phyloP scores from a whole-genome alignment of 2,888 invertebrate genomes.

The Didymodactylos carnosus region DNA sequence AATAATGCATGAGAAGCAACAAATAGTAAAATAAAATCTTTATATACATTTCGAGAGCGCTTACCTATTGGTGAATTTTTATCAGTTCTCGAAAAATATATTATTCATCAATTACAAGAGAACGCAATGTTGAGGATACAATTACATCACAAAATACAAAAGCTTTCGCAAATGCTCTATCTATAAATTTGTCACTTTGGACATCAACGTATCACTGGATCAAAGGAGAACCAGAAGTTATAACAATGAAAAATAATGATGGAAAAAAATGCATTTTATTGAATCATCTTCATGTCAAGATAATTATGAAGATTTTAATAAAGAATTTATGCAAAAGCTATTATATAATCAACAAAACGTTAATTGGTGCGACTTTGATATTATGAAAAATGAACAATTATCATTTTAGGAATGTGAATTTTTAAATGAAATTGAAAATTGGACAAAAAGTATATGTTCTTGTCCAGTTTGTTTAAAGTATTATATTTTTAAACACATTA shows the following conservation, averaged over 20 bases:
- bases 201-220: not conserved
- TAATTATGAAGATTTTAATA: not conserved
- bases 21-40: not conserved
- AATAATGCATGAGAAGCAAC: not conserved
- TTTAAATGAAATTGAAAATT: constrained; percentile 1
- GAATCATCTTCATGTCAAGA: not conserved
- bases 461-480: not conserved
- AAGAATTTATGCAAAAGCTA: not conserved
- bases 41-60: not conserved
- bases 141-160: not conserved
- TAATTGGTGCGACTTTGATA: not conserved
- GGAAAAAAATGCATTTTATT: not conserved
- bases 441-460: not conserved
- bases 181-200: not conserved
- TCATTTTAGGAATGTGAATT: not conserved
- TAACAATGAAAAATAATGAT: not conserved
- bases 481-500: not conserved
- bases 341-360: not conserved
- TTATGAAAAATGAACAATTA: not conserved
- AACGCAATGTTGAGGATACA: not conserved
- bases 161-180: not conserved
- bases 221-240: not conserved
- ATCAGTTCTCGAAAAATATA: not conserved
- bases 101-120: not conserved
- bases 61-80: not conserved